Base-by-base conservation (phyloP, 2,113 vertebrate species). In the Hiodon alosoides region DNA sequence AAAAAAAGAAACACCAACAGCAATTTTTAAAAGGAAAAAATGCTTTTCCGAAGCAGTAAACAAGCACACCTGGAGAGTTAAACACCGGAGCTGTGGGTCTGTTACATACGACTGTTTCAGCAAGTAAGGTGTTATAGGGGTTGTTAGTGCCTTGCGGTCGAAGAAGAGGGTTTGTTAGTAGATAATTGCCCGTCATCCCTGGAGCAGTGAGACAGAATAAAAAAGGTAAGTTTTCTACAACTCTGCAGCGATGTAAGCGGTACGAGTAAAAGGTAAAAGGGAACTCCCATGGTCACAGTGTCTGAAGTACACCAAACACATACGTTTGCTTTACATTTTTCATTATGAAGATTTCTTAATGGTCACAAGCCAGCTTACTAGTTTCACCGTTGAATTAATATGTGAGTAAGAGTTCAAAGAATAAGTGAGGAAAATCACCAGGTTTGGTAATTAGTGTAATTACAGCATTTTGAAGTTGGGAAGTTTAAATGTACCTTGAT, bases 81-180 rank as follows among this genome's bases (percentile, higher is more conserved):
- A 98, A 99, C 86, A 97, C 96, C 88, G 96, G 96, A 93, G 97
- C 96, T 87, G 96, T 94, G 88, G 96, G 96, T 90, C 94, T 91
- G 93, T 97, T 99, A 94, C 96, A 99, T 88, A 98, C 97, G 92
- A 99, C 94, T 85, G 97, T 98, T 94, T 99, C 97, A 88, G 97
- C 97, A 89, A 99, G 95, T 92, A 99, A 94, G 92, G 96, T 98
- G 94, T 99, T 99, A 96, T 99, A 99, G 85, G 97, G 97, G 93
- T 99, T 99, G 95, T 98, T 99, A 98, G 96, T 98, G 95, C 96
- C 97, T 91, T 99, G 97, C 87, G 97, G 96, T 94, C 97, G 97
- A 90, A 98, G 97, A 90, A 99, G 97, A 95, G 97, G 97, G 86
- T 99, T 99, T 97, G 97, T 99, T 97, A 99, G 96, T 96, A 99